phyloP scores from a whole-genome alignment of 2,797 vertebrate genomes.

The Orestias chungarensis region DNA sequence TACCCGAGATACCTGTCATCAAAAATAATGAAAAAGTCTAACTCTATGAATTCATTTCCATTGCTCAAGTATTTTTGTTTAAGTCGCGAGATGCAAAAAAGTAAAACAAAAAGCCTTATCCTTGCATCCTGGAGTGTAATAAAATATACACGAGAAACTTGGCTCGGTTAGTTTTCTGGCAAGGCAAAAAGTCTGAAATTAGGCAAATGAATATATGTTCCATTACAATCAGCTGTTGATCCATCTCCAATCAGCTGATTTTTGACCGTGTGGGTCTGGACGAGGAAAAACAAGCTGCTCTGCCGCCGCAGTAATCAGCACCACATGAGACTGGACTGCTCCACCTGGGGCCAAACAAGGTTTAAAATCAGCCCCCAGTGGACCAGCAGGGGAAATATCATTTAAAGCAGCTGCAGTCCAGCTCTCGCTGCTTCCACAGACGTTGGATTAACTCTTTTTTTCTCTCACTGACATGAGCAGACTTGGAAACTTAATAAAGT shows the following conservation, averaged over 20 bases:
- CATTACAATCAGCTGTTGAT: neutral
- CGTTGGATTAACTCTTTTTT: too few relatives aligned
- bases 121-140: too few relatives aligned
- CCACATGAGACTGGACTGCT: constrained; percentile 27
- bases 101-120: neutral
- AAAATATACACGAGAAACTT: neutral
- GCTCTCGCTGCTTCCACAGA: neutral
- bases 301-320: constrained; percentile 22
- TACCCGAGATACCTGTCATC: neutral
- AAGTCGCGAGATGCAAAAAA: neutral
- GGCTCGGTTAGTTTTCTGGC: neutral
- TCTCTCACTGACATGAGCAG: too few relatives aligned
- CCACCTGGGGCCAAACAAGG: neutral
- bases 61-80: neutral
- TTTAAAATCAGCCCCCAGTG: neutral
- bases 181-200: neutral
- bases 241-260: neutral
- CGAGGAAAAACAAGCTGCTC: constrained; percentile 5
- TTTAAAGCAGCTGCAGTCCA: constrained; percentile 6
- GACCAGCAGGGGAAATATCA: neutral
- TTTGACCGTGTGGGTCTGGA: neutral
- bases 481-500: neutral
- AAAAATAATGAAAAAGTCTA: neutral
- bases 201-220: neutral
- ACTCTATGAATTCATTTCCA: neutral